phyloP scores from a whole-genome alignment of 1,140 invertebrate species.

The Pseudomyrmex gracilis region DNA sequence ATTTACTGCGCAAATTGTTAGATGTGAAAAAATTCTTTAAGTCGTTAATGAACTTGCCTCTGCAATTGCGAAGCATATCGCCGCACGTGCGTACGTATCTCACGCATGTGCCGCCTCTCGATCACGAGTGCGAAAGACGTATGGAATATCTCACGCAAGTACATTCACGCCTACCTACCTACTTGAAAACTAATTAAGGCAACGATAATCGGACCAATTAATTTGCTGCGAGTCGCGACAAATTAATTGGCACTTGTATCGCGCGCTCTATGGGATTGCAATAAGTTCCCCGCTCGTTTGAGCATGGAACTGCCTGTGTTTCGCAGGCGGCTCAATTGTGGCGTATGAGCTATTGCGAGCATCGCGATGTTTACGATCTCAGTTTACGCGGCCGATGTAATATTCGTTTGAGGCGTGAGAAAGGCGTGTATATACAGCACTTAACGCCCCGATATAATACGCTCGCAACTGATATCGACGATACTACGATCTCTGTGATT shows the following conservation, averaged over 20 bases:
- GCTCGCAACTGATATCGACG: constrained; percentile 13
- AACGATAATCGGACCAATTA: constrained; percentile 58
- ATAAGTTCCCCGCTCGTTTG: constrained; percentile 23
- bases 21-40: not conserved
- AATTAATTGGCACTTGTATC: not conserved
- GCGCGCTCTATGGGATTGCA: not conserved
- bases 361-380: constrained; percentile 7
- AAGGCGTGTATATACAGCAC: not conserved
- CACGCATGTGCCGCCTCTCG: not conserved
- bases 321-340: constrained; percentile 15
- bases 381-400: constrained; percentile 3
- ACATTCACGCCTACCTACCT: not conserved
- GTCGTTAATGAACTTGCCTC: not conserved
- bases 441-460: not conserved
- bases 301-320: not conserved
- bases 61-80: not conserved
- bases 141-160: not conserved
- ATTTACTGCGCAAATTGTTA: too few species aligned
- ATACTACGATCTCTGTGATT: constrained; percentile 9
- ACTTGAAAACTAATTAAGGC: constrained; percentile 13
- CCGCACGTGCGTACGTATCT: not conserved
- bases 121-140: constrained; percentile 8
- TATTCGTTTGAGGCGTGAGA: not conserved
- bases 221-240: not conserved
- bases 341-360: not conserved